Conservation (phyloP, 2,888 invertebrate species). For the Luperina nickerlii region DNA sequence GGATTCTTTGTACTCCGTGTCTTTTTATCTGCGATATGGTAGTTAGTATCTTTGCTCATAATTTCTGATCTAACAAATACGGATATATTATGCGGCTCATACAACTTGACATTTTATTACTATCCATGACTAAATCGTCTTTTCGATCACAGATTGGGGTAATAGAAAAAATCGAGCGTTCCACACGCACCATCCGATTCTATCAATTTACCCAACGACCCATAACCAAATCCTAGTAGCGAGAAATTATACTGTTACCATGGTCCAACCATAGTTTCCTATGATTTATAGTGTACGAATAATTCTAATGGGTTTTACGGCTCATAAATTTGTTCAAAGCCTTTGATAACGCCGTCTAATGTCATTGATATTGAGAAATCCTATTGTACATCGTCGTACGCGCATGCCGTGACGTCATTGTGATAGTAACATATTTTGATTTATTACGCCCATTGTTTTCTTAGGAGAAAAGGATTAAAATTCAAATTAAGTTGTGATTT, state of each 20-base stretch:
- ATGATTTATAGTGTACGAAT: conserved; percentile 73
- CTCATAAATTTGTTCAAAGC: conserved; percentile 83
- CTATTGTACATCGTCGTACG: conserved; percentile 76
- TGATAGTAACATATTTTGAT: conserved; percentile 70
- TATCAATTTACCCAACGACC: conserved; percentile 76
- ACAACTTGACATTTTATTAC: conserved; percentile 52
- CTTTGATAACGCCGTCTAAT: conserved; percentile 76
- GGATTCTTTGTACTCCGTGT: background rate
- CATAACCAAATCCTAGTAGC: conserved; percentile 78
- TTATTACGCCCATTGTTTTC: conserved; percentile 73
- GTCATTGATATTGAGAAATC: conserved; percentile 73
- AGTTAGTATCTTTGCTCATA: conserved; percentile 10
- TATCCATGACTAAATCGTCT: conserved; percentile 40
- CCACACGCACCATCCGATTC: conserved; percentile 57
- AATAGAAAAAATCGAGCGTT: conserved; percentile 29
- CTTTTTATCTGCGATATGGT: background rate
- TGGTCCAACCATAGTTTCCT: conserved; percentile 62
- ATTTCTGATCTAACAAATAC: conserved; percentile 27
- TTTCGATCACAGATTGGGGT: conserved; percentile 25
- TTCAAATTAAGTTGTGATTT: conserved; percentile 53
- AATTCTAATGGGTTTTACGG: conserved; percentile 83
- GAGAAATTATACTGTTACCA: conserved; percentile 74
- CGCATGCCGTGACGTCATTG: conserved; percentile 71
- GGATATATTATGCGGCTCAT: background rate
- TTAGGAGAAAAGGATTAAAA: conserved; percentile 56